Conservation (phyloP, 2,888 invertebrate genomes). For the Euplagia quadripunctaria region DNA sequence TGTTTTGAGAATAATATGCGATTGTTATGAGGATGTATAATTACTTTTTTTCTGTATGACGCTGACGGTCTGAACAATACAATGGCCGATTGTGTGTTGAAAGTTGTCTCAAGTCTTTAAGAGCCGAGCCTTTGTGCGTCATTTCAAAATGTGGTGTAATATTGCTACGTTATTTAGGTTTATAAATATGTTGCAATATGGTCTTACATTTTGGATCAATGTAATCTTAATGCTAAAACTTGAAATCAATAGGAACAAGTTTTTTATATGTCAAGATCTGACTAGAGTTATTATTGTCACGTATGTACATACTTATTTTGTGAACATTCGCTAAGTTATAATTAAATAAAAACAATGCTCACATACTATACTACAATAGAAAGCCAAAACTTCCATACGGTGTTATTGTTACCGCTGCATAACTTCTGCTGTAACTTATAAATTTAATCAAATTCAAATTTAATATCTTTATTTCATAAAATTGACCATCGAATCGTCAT, state of each 20-base stretch:
- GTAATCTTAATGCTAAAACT: background rate
- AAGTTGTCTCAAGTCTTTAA: slow-evolving; percentile 5
- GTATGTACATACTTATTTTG: background rate
- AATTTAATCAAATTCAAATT: no score
- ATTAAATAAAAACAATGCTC: background rate
- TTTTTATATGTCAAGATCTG: no score
- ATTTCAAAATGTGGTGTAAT: slow-evolving; percentile 2
- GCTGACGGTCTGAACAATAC: slow-evolving; percentile 3
- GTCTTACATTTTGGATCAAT: background rate
- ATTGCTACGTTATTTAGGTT: background rate
- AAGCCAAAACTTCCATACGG: background rate
- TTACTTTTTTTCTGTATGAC: slow-evolving; percentile 1
- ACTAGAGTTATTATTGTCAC: no score
- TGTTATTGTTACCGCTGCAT: background rate
- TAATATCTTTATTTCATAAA: no score
- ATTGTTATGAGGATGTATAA: slow-evolving; percentile 6
- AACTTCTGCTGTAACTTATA: background rate
- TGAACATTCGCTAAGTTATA: background rate
- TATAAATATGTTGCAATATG: background rate
- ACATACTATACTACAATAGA: background rate
- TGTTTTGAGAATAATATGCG: background rate
- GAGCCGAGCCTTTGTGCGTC: slow-evolving; percentile 12
- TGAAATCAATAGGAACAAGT: background rate
- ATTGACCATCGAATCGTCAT: no score
- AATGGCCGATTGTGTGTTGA: slow-evolving; percentile 9